These are phyloP conservation scores for Apotomis turbidana DNA, from an alignment of 2,888 invertebrate genomes.

Conservation along the genomic window DNA sequence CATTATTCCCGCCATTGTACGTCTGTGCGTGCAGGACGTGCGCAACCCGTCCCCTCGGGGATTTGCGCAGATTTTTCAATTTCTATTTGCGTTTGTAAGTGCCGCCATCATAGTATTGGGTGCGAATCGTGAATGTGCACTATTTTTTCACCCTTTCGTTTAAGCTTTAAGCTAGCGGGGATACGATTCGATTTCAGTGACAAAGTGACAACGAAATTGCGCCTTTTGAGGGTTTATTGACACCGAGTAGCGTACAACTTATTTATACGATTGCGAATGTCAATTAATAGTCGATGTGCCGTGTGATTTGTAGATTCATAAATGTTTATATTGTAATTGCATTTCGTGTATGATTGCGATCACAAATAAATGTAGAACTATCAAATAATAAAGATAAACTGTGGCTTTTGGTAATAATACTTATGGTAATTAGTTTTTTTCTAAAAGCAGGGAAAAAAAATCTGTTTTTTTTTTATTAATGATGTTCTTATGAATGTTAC, in stretches of 20 bases:
- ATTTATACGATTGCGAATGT: slow-evolving; percentile 5
- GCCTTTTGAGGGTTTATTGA: slow-evolving; percentile 33
- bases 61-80: slow-evolving; percentile 79
- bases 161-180: slow-evolving; percentile 46
- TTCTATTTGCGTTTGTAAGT: slow-evolving; percentile 80
- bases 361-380: too few species aligned
- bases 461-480: too few species aligned
- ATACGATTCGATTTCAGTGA: slow-evolving; percentile 36
- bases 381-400: too few species aligned
- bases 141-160: slow-evolving; percentile 46
- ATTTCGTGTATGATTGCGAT: too few species aligned
- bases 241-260: slow-evolving; percentile 15
- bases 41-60: slow-evolving; percentile 64
- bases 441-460: too few species aligned
- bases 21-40: slow-evolving; percentile 69
- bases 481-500: too few species aligned
- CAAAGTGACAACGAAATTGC: slow-evolving; percentile 37
- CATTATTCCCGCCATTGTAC: slow-evolving; percentile 63
- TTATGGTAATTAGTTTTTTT: too few species aligned
- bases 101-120: slow-evolving; percentile 58
- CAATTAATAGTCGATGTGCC: background rate
- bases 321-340: too few species aligned
- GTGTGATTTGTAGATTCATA: background rate
- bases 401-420: too few species aligned
- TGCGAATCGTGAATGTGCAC: slow-evolving; percentile 47